Conservation (phyloP, 2,888 invertebrate species). For the Ypsolopha scabrella region DNA sequence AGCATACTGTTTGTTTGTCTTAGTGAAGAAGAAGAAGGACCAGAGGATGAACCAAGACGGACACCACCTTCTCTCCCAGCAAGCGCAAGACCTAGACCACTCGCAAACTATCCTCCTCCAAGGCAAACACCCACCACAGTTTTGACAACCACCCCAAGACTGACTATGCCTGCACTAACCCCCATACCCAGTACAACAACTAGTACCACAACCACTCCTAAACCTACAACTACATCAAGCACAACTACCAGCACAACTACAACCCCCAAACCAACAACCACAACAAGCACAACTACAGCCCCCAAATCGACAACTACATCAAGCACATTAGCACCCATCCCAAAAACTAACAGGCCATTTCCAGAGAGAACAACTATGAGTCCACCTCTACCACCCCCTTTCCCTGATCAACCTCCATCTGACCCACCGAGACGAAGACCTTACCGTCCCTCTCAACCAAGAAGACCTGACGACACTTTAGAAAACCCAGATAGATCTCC, state of each 20-base stretch:
- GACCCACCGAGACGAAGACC: slow-evolving; percentile 5
- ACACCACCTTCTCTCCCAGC: slow-evolving; percentile 6
- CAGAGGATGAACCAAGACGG: slow-evolving; percentile 12
- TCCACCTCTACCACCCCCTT: slow-evolving; percentile 16
- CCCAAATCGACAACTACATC: background rate
- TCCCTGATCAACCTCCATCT: background rate
- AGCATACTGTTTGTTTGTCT: background rate
- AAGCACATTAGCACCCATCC: background rate
- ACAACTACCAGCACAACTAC: background rate
- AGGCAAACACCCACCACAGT: background rate
- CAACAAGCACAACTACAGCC: background rate
- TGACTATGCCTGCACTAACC: background rate
- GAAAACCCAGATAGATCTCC: slow-evolving; percentile 12
- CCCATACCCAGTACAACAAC: background rate
- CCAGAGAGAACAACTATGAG: slow-evolving; percentile 15
- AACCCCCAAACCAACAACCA: background rate
- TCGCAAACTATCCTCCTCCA: background rate
- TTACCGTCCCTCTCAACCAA: slow-evolving; percentile 9
- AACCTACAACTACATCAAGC: background rate
- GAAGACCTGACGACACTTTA: background rate
- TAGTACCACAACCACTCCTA: background rate
- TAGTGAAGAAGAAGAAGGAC: background rate
- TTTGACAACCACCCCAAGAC: background rate
- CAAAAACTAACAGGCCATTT: slow-evolving; percentile 14
- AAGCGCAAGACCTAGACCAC: slow-evolving; percentile 4